phyloP scores from a whole-genome alignment of 2,113 vertebrate species.

The Tetrax tetrax region DNA sequence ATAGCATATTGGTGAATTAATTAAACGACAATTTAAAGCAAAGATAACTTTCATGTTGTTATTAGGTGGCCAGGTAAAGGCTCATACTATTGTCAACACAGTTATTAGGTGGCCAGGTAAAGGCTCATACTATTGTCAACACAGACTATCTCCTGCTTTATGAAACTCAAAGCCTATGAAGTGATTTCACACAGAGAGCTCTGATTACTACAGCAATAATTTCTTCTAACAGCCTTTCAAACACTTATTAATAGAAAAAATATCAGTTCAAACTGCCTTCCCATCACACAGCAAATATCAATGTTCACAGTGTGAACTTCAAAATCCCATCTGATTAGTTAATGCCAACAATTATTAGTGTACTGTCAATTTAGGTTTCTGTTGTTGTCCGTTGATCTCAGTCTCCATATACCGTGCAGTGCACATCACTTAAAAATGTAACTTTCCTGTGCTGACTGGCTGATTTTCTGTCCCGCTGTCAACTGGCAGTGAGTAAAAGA shows the following conservation, averaged over 20 bases:
- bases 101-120: conserved; percentile 40
- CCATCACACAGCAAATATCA: conserved; percentile 44
- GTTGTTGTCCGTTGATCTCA: neutral
- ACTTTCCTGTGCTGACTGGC: neutral
- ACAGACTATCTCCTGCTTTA: conserved; percentile 20
- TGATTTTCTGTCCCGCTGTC: neutral
- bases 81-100: conserved; percentile 52
- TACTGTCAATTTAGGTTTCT: neutral
- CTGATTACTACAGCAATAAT: conserved; percentile 74
- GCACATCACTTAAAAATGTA: neutral
- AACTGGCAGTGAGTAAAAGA: neutral
- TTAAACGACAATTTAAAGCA: neutral
- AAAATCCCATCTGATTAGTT: conserved; percentile 45
- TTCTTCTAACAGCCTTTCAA: conserved; percentile 74
- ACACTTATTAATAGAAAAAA: conserved; percentile 61
- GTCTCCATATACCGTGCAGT: neutral
- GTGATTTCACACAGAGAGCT: conserved; percentile 72
- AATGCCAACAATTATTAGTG: neutral
- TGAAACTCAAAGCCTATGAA: conserved; percentile 43
- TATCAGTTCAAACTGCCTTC: conserved; percentile 47
- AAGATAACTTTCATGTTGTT: conserved; percentile 5
- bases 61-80: conserved; percentile 41
- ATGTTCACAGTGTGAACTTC: conserved; percentile 51
- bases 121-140: conserved; percentile 49
- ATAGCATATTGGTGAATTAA: neutral